phyloP scores from a whole-genome alignment of 2,797 vertebrate species.

The Microcaecilia unicolor region DNA sequence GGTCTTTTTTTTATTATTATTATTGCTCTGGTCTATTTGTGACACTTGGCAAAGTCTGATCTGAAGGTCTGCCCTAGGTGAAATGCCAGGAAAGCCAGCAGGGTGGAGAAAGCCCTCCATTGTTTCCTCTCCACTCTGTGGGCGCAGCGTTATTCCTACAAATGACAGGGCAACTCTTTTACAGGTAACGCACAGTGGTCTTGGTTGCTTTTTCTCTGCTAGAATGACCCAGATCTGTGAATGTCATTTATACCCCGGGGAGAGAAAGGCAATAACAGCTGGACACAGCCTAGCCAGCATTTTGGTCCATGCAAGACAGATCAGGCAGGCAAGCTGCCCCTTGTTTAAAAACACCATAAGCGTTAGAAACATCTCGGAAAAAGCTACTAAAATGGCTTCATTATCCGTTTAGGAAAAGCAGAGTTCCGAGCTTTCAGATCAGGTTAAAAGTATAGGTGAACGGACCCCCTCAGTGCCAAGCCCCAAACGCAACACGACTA shows the following conservation, averaged over 20 bases:
- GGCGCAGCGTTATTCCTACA: too few species aligned
- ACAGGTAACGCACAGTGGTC: slow-evolving; percentile 20
- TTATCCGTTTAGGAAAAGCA: slow-evolving; percentile 49
- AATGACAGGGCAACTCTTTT: slow-evolving; percentile 33
- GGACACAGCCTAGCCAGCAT: slow-evolving; percentile 26
- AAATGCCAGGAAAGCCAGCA: too few species aligned
- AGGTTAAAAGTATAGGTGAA: too few species aligned
- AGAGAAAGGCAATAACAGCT: slow-evolving; percentile 26
- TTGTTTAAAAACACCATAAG: slow-evolving; percentile 41
- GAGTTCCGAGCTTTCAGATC: too few species aligned
- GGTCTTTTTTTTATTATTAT: too few species aligned
- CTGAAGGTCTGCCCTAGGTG: too few species aligned
- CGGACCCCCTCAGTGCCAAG: too few species aligned
- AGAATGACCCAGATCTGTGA: slow-evolving; percentile 34
- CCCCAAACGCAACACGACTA: too few species aligned
- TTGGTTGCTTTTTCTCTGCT: slow-evolving; percentile 29
- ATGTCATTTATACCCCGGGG: slow-evolving; percentile 22
- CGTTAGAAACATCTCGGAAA: slow-evolving; percentile 44
- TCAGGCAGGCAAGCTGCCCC: slow-evolving; percentile 38
- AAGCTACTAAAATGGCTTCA: slow-evolving; percentile 48
- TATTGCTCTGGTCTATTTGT: too few species aligned
- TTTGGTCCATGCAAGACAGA: slow-evolving; percentile 34
- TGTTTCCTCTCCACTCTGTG: too few species aligned
- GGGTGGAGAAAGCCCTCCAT: too few species aligned
- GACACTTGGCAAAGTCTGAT: too few species aligned